phyloP scores from a whole-genome alignment of 2,888 invertebrate genomes.

The Patella depressa region DNA sequence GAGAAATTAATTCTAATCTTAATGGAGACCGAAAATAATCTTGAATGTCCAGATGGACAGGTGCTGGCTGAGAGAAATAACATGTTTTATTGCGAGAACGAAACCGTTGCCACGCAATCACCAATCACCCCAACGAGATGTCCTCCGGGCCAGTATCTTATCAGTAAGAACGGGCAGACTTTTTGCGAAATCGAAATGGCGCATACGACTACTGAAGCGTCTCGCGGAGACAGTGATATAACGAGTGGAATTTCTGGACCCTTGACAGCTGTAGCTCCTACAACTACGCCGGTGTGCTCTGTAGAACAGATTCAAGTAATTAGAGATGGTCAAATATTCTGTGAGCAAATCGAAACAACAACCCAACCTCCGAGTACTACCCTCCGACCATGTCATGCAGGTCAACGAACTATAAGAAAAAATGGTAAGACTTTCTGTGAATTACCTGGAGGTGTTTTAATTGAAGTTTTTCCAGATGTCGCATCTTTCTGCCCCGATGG shows the following conservation, averaged over 20 bases:
- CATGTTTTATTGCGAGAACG: neutral
- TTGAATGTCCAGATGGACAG: neutral
- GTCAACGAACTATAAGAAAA: slow-evolving; percentile 21
- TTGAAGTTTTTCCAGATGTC: neutral
- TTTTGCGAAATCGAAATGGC: too few relatives aligned
- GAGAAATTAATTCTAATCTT: neutral
- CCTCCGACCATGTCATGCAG: slow-evolving; percentile 28
- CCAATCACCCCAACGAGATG: too few relatives aligned
- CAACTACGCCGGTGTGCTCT: slow-evolving; percentile 25
- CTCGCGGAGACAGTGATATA: slow-evolving; percentile 4
- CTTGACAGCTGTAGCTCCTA: neutral
- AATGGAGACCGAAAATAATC: neutral
- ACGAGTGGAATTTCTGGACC: neutral
- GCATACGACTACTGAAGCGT: neutral
- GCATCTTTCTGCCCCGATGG: neutral
- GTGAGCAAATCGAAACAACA: slow-evolving; percentile 16
- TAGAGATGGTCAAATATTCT: slow-evolving; percentile 23
- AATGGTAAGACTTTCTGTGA: slow-evolving; percentile 15
- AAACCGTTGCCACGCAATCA: too few relatives aligned
- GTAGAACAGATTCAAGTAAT: slow-evolving; percentile 23
- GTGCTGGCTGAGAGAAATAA: neutral
- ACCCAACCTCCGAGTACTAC: slow-evolving; percentile 8
- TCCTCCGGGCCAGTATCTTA: too few relatives aligned
- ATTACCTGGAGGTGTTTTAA: neutral
- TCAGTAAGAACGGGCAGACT: too few relatives aligned